Percentiles rank a stretch among this genome's conserved stretches.
These are phyloP conservation scores for Pseudolycoriella hygida DNA, from an alignment of 2,888 invertebrate species.

Conservation along the genomic window DNA sequence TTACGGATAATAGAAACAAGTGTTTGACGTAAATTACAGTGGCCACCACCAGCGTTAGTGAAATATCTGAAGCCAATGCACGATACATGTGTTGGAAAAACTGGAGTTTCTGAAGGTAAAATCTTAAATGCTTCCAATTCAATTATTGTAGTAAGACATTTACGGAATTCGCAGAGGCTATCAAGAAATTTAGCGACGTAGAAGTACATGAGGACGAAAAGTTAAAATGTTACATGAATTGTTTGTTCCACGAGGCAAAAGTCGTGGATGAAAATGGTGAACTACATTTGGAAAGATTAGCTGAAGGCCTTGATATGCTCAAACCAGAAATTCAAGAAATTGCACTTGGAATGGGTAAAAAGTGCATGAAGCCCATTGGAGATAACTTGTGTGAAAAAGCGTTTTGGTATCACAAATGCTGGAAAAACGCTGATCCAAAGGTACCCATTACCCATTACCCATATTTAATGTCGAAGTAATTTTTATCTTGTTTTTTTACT, in stretches of 20 bases:
- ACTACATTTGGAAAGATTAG: constrained; percentile 24
- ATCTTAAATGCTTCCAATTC: background rate
- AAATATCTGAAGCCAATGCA: constrained; percentile 14
- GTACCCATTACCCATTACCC: constrained; percentile 12
- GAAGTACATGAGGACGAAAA: constrained; percentile 26
- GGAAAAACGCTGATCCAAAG: constrained; percentile 21
- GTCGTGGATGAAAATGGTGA: constrained; percentile 28
- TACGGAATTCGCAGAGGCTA: no score
- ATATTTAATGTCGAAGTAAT: background rate
- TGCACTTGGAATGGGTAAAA: constrained; percentile 20
- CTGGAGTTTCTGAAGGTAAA: constrained; percentile 15
- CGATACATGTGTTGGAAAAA: constrained; percentile 16
- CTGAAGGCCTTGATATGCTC: constrained; percentile 16
- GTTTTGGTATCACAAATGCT: constrained; percentile 27
- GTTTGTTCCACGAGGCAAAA: constrained; percentile 23
- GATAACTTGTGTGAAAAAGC: constrained; percentile 25
- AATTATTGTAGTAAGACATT: no score
- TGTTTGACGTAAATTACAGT: no score
- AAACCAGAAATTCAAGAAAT: constrained; percentile 18
- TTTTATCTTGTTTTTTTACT: background rate
- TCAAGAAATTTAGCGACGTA: constrained; percentile 28
- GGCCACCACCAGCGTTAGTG: constrained; percentile 17
- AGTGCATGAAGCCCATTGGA: constrained; percentile 23
- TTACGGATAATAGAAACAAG: no score
- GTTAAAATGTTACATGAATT: constrained; percentile 29